These are phyloP conservation scores for Cotesia vestalis DNA, from an alignment of 1,140 invertebrate species.

Conservation along the genomic window DNA sequence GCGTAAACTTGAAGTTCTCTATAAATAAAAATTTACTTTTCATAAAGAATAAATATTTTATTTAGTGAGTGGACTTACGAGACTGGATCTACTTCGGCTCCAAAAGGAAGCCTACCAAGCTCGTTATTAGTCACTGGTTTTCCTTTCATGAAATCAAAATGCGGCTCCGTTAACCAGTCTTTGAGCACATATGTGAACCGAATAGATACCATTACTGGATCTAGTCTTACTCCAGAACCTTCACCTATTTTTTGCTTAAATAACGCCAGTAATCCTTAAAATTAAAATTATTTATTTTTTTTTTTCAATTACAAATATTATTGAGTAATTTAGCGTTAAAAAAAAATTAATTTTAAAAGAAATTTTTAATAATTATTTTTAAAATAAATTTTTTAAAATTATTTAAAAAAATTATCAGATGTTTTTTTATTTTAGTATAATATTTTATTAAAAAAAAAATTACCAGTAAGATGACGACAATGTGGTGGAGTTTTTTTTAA, in stretches of 20 bases:
- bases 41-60: slow-evolving; percentile 33
- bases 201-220: slow-evolving; percentile 78
- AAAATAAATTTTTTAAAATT: no score
- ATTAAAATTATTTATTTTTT: background rate
- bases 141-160: slow-evolving; percentile 76
- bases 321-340: no score
- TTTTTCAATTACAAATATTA: no score
- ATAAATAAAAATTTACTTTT: slow-evolving; percentile 50
- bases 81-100: slow-evolving; percentile 82
- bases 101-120: slow-evolving; percentile 80
- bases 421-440: no score
- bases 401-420: no score
- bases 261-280: slow-evolving; percentile 74
- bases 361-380: no score
- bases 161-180: slow-evolving; percentile 77
- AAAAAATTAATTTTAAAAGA: no score
- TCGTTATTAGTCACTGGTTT: slow-evolving; percentile 67
- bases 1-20: slow-evolving; percentile 82
- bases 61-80: slow-evolving; percentile 59
- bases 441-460: slow-evolving; percentile 20
- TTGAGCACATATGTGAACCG: slow-evolving; percentile 84
- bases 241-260: slow-evolving; percentile 83
- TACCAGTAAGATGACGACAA: slow-evolving; percentile 81
- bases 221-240: slow-evolving; percentile 64
- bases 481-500: slow-evolving; percentile 82